These are phyloP conservation scores for Ailuropoda melanoleuca DNA, from an alignment of 2,113 vertebrate genomes.

Conservation along the genomic window DNA sequence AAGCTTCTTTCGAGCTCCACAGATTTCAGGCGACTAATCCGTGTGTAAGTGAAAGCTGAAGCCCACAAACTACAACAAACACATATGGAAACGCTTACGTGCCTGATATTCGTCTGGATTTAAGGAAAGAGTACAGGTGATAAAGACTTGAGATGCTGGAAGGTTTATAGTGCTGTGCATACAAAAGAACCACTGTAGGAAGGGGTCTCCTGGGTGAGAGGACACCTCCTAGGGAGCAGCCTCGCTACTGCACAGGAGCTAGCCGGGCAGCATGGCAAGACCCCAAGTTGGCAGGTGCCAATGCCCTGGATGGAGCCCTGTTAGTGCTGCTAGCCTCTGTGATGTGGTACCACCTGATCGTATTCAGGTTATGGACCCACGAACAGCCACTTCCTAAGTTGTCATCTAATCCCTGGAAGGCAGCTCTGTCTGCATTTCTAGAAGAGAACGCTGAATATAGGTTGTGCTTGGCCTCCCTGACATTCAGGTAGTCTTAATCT, in stretches of 20 bases:
- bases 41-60: not conserved
- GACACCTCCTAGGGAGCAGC: not conserved
- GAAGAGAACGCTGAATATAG: not conserved
- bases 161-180: not conserved
- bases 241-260: not conserved
- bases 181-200: not conserved
- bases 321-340: not conserved
- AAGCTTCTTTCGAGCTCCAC: not conserved
- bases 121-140: not conserved
- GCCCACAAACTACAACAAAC: not conserved
- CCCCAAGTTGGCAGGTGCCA: not conserved
- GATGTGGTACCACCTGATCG: not conserved
- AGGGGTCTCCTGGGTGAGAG: not conserved
- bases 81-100: not conserved
- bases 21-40: slow-evolving; percentile 12
- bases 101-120: not conserved
- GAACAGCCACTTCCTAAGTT: not conserved
- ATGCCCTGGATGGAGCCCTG: not conserved
- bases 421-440: not conserved
- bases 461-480: not conserved
- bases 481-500: not conserved
- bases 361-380: not conserved
- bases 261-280: not conserved
- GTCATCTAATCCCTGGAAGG: not conserved
- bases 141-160: not conserved